Base-by-base conservation (phyloP, 2,797 vertebrate genomes). In the Cirrhinus molitorella region DNA sequence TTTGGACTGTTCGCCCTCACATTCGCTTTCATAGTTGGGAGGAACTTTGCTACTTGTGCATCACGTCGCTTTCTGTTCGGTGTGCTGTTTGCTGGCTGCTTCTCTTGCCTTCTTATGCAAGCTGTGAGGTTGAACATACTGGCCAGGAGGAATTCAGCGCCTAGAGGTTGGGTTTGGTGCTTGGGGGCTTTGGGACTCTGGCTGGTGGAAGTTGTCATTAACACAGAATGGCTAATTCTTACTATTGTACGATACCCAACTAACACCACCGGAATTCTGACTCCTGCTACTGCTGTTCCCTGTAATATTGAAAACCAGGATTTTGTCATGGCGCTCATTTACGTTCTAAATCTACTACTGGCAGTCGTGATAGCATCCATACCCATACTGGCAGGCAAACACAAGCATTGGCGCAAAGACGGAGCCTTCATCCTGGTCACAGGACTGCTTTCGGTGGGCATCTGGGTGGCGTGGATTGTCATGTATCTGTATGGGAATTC, bases 171-270 rank as follows among this genome's bases (percentile, higher is more conserved):
- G 96, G 90, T 89, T 65, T 83, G 96, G 1, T 96, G 95, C 80
- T 83, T 93, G 0, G 93, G 95, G 37, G 96, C 96, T 0, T 3
- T 96, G 87, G 94, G 92, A 5, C 91, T 99, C 0, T 92, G 95
- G 92, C 89, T 96, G 3, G 96, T 99, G 80, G 97, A 99, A 91
- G 96, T 96, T 68, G 92, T 99, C 90, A 96, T 99, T 92, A 99
- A 99, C 79, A 86, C 96, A 0, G 97, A 99, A 92, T 99, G 98
- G 98, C 92, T 99, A 49, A 94, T 99, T 86, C 96, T 99, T 91
- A 99, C 97, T 0, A 88, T 98, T 57, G 96, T 94, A 0, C 94
- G 94, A 11, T 90, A 37, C 0, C 91, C 91, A 0, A 76, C 3
- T 40, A 89, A 83, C 0, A 2, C 14, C 77, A 89, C 89, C 0